Percentiles rank a stretch among this genome's conserved stretches.
Evolutionary conservation across 2,113 vertebrate species (phyloP).

Genomic region (Parus major): DNA sequence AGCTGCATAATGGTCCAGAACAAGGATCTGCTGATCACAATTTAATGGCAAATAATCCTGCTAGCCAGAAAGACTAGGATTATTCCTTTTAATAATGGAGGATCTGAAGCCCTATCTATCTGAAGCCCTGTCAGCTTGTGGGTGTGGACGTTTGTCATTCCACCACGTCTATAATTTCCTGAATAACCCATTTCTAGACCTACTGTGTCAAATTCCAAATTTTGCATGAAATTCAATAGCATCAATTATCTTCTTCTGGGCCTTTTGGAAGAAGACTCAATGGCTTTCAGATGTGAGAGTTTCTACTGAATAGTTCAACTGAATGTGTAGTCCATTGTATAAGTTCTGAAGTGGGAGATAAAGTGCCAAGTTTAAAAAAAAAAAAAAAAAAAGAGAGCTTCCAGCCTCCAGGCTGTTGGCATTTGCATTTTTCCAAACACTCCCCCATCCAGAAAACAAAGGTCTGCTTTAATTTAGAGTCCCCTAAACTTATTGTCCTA

Average conservation of each 20-base stretch:
- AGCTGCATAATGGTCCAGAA: not conserved
- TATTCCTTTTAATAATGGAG: not conserved
- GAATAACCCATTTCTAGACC: constrained; percentile 9
- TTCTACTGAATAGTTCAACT: constrained; percentile 15
- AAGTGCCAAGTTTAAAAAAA: not conserved
- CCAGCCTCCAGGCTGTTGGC: not conserved
- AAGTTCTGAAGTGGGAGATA: not conserved
- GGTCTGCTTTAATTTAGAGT: not conserved
- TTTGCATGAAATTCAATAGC: not conserved
- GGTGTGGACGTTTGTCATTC: not conserved
- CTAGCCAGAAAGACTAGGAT: not conserved
- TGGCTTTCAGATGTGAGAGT: not conserved
- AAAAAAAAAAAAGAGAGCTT: not conserved
- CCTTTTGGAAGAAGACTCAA: not conserved
- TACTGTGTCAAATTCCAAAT: not conserved
- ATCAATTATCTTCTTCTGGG: not conserved
- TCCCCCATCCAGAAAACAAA: not conserved
- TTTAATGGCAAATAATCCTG: not conserved
- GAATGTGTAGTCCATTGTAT: not conserved
- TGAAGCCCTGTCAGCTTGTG: too few relatives aligned
- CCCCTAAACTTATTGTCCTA: not conserved
- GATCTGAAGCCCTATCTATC: not conserved
- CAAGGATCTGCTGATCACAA: not conserved
- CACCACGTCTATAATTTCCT: not conserved
- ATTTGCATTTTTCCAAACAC: not conserved